Conservation (phyloP, 2,113 vertebrate species). For the Hemiscyllium ocellatum region DNA sequence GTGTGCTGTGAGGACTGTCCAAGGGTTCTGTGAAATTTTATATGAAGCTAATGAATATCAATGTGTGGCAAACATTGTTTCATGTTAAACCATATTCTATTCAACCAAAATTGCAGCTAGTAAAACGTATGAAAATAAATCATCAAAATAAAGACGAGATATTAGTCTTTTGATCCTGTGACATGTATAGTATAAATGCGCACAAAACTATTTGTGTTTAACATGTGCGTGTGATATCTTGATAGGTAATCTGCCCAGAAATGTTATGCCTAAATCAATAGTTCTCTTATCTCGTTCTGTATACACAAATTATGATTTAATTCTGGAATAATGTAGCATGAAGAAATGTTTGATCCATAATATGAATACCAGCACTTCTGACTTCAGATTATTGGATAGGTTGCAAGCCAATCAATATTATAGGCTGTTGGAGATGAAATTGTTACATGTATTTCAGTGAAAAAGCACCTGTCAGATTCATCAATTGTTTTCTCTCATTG, state of each 20-base stretch:
- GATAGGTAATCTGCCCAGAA: conserved; percentile 23
- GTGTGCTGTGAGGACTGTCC: no score
- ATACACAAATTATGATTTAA: not conserved
- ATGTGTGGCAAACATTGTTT: no score
- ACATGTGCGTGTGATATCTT: not conserved
- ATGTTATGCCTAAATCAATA: not conserved
- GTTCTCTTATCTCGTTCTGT: not conserved
- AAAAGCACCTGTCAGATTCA: not conserved
- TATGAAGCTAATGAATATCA: no score
- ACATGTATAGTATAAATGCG: no score
- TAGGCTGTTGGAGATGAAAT: not conserved
- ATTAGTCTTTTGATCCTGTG: no score
- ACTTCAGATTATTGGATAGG: not conserved
- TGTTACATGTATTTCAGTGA: not conserved
- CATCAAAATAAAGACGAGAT: no score
- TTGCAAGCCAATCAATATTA: not conserved
- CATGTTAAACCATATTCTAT: no score
- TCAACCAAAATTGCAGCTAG: no score
- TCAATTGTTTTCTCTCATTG: not conserved
- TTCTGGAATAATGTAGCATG: not conserved
- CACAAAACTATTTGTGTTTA: not conserved
- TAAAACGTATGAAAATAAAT: no score
- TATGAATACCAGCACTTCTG: not conserved
- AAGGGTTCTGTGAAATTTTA: no score
- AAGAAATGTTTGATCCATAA: not conserved